Percentiles rank a stretch among this genome's conserved stretches.
Evolutionary conservation across 2,113 vertebrate species (phyloP).

Genomic region (Xiphophorus maculatus): DNA sequence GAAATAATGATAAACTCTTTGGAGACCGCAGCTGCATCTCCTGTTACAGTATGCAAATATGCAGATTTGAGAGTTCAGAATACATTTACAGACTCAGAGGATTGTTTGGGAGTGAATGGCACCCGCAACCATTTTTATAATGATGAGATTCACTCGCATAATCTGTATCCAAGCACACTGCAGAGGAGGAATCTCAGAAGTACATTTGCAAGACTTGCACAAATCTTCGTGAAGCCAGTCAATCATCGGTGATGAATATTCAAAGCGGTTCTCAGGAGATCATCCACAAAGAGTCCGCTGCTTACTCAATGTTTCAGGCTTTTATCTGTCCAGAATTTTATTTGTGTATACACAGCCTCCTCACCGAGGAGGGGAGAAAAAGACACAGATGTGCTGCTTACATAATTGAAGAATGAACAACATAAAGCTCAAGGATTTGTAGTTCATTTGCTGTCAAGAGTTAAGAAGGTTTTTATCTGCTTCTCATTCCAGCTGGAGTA

Average conservation of each 20-base stretch:
- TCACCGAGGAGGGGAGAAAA: conserved; percentile 16
- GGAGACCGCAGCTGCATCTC: conserved; percentile 78
- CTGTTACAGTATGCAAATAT: conserved; percentile 77
- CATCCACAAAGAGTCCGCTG: conserved; percentile 20
- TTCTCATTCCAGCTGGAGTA: conserved; percentile 71
- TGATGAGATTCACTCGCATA: conserved; percentile 56
- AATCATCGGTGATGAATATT: conserved; percentile 57
- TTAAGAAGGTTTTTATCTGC: conserved; percentile 75
- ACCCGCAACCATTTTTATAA: conserved; percentile 57
- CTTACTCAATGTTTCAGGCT: conserved; percentile 50
- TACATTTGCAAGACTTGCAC: conserved; percentile 54
- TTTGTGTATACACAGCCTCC: conserved; percentile 55
- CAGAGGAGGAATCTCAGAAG: conserved; percentile 64
- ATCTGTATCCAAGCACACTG: conserved; percentile 50
- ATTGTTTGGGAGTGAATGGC: conserved; percentile 70
- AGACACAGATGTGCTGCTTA: conserved; percentile 60
- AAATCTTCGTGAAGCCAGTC: conserved; percentile 57
- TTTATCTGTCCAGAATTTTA: conserved; percentile 43
- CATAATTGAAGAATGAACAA: conserved; percentile 73
- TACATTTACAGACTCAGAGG: conserved; percentile 62
- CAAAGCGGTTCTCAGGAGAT: conserved; percentile 28
- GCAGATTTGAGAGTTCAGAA: conserved; percentile 76
- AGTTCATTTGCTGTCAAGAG: conserved; percentile 72
- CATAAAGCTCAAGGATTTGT: conserved; percentile 74
- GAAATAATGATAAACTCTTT: conserved; percentile 83